Percentiles rank a stretch among this genome's conserved stretches.
phyloP scores from a whole-genome alignment of 2,113 vertebrate species.

The Hepsetus odoe region DNA sequence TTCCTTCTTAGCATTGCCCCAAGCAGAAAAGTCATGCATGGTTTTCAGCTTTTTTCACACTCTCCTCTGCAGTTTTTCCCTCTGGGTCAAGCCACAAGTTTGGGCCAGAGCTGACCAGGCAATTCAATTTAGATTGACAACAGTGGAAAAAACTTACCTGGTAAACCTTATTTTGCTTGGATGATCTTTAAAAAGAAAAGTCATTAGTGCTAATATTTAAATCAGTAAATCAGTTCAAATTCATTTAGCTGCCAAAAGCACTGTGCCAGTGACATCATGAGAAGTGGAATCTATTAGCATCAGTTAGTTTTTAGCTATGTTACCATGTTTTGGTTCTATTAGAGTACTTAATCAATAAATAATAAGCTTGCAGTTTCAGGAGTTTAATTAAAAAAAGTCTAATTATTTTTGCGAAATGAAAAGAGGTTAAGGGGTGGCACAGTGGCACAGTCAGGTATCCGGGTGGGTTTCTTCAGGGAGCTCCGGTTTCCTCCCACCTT shows the following conservation, averaged over 20 bases:
- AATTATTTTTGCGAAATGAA: too few relatives aligned
- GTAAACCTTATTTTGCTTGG: too few relatives aligned
- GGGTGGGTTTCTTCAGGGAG: too few relatives aligned
- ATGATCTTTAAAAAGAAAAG: too few relatives aligned
- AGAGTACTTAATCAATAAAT: not conserved
- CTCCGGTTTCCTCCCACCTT: too few relatives aligned
- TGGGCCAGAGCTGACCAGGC: conserved; percentile 45
- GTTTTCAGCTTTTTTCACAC: conserved; percentile 48
- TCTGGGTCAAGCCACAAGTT: conserved; percentile 63
- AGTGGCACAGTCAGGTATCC: not conserved
- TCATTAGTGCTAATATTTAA: conserved; percentile 60
- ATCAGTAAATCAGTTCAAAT: too few relatives aligned
- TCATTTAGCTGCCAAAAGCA: not conserved
- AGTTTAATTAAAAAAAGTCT: too few relatives aligned
- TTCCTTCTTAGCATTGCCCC: conserved; percentile 80
- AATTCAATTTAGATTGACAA: conserved; percentile 73
- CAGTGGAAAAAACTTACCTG: conserved; percentile 74
- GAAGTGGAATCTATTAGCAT: not conserved
- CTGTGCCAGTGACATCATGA: not conserved
- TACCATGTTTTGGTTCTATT: not conserved
- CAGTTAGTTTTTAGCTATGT: not conserved
- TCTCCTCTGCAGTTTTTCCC: conserved; percentile 31
- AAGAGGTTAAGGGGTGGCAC: too few relatives aligned
- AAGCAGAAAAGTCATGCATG: conserved; percentile 81
- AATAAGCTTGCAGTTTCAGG: not conserved